Conservation (phyloP, 2,113 vertebrate genomes). For the Bolborhynchus lineola region DNA sequence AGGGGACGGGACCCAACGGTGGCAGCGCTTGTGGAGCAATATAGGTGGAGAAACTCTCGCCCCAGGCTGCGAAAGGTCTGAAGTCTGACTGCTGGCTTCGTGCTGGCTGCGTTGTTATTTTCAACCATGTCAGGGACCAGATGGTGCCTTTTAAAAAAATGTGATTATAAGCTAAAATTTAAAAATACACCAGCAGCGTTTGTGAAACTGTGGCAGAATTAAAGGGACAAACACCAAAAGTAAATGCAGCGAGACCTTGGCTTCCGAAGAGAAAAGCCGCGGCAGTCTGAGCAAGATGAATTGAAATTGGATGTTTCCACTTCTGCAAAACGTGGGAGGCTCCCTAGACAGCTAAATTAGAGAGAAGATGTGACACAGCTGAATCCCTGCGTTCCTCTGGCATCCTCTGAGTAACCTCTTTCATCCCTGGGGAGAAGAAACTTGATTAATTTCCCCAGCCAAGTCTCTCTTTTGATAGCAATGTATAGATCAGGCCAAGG, state of each 20-base stretch:
- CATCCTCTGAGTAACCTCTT: background rate
- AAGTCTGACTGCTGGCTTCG: background rate
- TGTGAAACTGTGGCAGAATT: conserved; percentile 23
- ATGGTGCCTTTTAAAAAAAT: background rate
- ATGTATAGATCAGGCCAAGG: background rate
- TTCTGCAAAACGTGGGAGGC: background rate
- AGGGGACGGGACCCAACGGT: rapidly evolving
- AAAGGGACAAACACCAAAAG: conserved; percentile 31
- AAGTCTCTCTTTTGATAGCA: background rate
- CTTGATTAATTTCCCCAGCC: background rate
- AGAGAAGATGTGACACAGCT: conserved; percentile 10
- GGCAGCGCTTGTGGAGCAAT: background rate
- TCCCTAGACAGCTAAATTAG: conserved; percentile 17
- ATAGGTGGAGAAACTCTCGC: background rate
- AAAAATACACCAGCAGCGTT: conserved; percentile 21
- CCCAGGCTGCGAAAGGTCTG: background rate
- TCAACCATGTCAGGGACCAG: conserved; percentile 39
- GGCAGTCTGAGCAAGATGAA: background rate
- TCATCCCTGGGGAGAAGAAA: background rate
- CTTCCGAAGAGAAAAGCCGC: background rate
- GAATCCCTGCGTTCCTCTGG: background rate
- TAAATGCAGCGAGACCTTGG: background rate
- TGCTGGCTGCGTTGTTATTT: conserved; percentile 22
- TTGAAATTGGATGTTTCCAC: background rate
- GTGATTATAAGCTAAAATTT: conserved; percentile 31